Evolutionary conservation across 1,140 invertebrate genomes (phyloP), one percentile per base, ranked within the genome.

Genomic region (Drosophila kikkawai): DNA sequence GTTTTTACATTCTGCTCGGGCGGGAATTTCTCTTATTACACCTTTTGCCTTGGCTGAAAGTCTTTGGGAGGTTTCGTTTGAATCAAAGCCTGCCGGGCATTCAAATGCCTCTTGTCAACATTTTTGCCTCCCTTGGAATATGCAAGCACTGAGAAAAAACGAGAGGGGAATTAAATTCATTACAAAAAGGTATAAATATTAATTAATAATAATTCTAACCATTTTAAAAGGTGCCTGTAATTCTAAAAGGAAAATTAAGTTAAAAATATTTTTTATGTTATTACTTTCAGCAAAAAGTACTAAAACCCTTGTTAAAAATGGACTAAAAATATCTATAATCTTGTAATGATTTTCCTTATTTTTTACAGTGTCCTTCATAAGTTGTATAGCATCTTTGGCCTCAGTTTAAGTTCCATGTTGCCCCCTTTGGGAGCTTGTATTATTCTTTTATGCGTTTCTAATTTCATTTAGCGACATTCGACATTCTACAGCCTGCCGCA

Each of bases 371-470:
- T 68, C 47, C 44, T 34, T 36, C 48, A 67, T 75, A 63, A 57
- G 34, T 41, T 53, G 42, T 37, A 44, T 45, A 45, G 76, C 47
- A 57, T 61, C 51, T 55, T 65, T 45, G 37, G 42, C 66, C 66
- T 41, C 32, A 41, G 26, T 65, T 22, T n/a, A 65, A 36, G 60
- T 36, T 15, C 45, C 36, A 36, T 19, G 19, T 26, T 19, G 41
- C 67, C 71, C 78, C 75, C 83, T 74, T 65, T 56, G 68, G 83
- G 68, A 69, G 60, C 61, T 76, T 79, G 81, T 82, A 65, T 91
- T 85, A 85, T 90, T 90, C 85, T 90, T 90, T 90, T 90, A 90
- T 90, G 82, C 85, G 85, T 85, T 90, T 90, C 81, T 90, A 90
- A 90, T 90, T 90, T 90, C 85, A 90, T 90, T 90, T 85, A 85